Evolutionary conservation across 2,888 invertebrate genomes (phyloP), one percentile per base, ranked within the genome.

Genomic region (Andrena dorsata): DNA sequence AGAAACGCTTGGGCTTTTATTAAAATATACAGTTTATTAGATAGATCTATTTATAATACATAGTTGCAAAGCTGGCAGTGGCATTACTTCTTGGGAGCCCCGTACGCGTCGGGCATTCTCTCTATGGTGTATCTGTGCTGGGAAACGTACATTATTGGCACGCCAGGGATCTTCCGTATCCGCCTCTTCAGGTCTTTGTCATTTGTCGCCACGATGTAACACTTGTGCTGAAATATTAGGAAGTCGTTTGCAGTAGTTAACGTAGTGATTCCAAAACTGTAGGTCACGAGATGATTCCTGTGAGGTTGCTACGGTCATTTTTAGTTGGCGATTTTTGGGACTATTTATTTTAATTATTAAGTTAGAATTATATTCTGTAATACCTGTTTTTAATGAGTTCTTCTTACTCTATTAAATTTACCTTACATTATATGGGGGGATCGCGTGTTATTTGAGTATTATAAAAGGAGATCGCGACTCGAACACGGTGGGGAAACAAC

Each of bases 181-280:
- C 99, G 96, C 90, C 98, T 95, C 94, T 98, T 99, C 82, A 99
- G 95, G 94, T 99, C 99, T 94, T 98, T 99, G 94, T 99, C 99
- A 95, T 99, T 99, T 16, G 99, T 99, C 1, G 99, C 99, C 47
- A 99, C 99, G 91, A 99, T 99, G 93, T 99, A 99, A 95, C 99
- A 99, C 93, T 99, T 99, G 94, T 99, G 99, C 95, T 99, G 93
- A 79, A 94, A 88, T 60, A 35, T 35, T 23, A 10, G 2, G 1
- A 8, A 2, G 10, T 41, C 13, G 4, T 20, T 7, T 47, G 8
- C 35, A 26, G 20, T 26, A 10, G 10, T 4, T 61, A 32, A 10
- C 3, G 8, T 20, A 51, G n/a, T 20, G 53, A 20, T 53, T 53
- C 1, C 7, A 2, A 53, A 53, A 20, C 20, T 20, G 7, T 53